phyloP scores from a whole-genome alignment of 2,888 invertebrate species.

The Hirtodrosophila alboralis region DNA sequence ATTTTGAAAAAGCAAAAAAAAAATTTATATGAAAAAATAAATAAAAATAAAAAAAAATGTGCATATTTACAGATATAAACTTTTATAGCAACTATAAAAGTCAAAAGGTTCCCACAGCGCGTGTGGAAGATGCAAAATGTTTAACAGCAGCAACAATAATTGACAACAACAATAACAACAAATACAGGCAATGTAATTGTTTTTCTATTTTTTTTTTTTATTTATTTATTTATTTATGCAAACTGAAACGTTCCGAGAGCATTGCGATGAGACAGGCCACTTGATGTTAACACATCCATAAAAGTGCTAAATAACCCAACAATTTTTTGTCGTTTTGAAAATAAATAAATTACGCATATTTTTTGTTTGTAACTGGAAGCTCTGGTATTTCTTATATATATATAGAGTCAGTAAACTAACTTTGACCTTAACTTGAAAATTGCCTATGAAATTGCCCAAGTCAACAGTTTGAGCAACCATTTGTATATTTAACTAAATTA shows the following conservation, averaged over 20 bases:
- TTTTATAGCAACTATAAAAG: constrained; percentile 58
- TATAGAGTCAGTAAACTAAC: constrained; percentile 19
- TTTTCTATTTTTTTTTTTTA: constrained; percentile 52
- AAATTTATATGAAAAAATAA: constrained; percentile 23
- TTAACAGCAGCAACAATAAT: constrained; percentile 9
- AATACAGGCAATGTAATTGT: constrained; percentile 59
- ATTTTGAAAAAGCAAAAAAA: too few species aligned
- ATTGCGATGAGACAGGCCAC: constrained; percentile 22
- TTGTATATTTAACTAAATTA: constrained; percentile 41
- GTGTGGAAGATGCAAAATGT: constrained; percentile 54
- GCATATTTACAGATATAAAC: constrained; percentile 24
- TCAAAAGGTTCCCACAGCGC: constrained; percentile 63
- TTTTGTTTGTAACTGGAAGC: constrained; percentile 18
- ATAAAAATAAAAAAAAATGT: constrained; percentile 8
- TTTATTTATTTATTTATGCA: too few species aligned
- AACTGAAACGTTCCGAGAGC: constrained; percentile 13
- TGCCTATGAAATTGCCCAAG: constrained; percentile 45
- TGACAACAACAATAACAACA: constrained; percentile 5
- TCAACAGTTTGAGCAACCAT: constrained; percentile 30
- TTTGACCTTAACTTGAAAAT: constrained; percentile 60
- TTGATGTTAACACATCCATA: constrained; percentile 63
- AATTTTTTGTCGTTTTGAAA: constrained; percentile 48
- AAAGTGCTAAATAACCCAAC: constrained; percentile 64
- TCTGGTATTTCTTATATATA: constrained; percentile 27
- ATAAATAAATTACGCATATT: constrained; percentile 21